Conservation (phyloP, 2,797 vertebrate species). For the Poecilia wingei region DNA sequence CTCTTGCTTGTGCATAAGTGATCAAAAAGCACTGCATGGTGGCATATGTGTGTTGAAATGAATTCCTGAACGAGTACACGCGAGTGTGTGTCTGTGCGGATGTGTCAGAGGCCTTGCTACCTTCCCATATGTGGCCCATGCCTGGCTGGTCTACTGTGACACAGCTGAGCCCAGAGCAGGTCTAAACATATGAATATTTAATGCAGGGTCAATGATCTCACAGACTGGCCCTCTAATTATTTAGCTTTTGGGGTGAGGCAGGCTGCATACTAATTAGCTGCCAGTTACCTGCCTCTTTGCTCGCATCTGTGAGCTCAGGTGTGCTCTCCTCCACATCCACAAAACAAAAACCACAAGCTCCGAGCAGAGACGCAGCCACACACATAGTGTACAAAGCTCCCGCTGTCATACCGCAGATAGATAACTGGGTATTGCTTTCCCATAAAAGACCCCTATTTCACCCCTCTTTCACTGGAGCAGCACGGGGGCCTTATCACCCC, state of each 20-base stretch:
- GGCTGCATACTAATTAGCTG: slow-evolving; percentile 81
- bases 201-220: slow-evolving; percentile 85
- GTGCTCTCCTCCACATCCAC: slow-evolving; percentile 45
- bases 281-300: slow-evolving; percentile 65
- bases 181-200: slow-evolving; percentile 90
- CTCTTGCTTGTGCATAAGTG: slow-evolving; percentile 21
- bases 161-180: slow-evolving; percentile 82
- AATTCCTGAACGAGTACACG: slow-evolving; percentile 1
- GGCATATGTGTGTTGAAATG: slow-evolving; percentile 2
- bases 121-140: slow-evolving; percentile 84
- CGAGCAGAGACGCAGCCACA: slow-evolving; percentile 50
- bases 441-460: slow-evolving; percentile 80
- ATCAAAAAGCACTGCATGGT: slow-evolving; percentile 27
- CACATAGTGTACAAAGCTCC: slow-evolving; percentile 60
- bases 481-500: slow-evolving; percentile 75
- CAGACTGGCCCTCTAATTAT: slow-evolving; percentile 86
- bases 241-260: slow-evolving; percentile 83
- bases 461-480: slow-evolving; percentile 72
- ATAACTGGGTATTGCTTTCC: slow-evolving; percentile 79
- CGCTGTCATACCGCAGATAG: slow-evolving; percentile 70
- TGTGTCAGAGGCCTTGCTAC: slow-evolving; percentile 77
- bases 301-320: slow-evolving; percentile 42
- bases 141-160: slow-evolving; percentile 85
- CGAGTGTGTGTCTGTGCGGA: slow-evolving; percentile 39
- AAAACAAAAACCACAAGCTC: slow-evolving; percentile 47